Base-by-base conservation (phyloP, 2,113 vertebrate genomes). In the Rhombomys opimus region DNA sequence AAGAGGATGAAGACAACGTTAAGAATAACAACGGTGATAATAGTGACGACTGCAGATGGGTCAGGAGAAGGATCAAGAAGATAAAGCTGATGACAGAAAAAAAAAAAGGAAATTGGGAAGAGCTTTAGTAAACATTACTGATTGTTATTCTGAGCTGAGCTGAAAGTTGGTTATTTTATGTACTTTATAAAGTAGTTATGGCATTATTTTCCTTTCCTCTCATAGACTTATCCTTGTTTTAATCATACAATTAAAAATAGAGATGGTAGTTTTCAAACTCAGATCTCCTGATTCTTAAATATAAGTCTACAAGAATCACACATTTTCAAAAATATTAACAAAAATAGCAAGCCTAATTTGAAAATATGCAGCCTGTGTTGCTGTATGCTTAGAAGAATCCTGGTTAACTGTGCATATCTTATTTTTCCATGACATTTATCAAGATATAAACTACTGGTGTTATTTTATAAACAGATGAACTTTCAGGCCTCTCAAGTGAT, bases 321-420 rank as follows among this genome's bases (percentile, higher is more conserved):
- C 50, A 23, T 5, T 81, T 91, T 93, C 89, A n/a, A 35, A 94
- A 97, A 89, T 68, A 76, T 22, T 12, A 88, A 54, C 35, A 54
- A n/a, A 87, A 80, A 5, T 5, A 89, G 9, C 95, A 91, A 73
- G 32, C 8, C 35, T 9, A 46, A 7, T 73, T 91, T 73, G 15
- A 35, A 89, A 73, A 80, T 41, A 30, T 20, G 73, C 25, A 22
- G 11, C 27, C 95, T 4, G 27, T 30, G 41, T 38, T 15, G 67
- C 52, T 82, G 50, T 59, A 30, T 35, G 7, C 17, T 77, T 2
- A 61, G 93, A 94, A n/a, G 4, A 80, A 80, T 68, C 84, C n/a
- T 76, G 84, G 4, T 13, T 90, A 41, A 61, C 3, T 82, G 38
- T 27, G 87, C 82, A 30, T 32, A 87, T 46, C 46, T 46, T 46